A percentile compares a stretch with the other conserved stretches of the same genome.
phyloP scores from a whole-genome alignment of 2,113 vertebrate genomes.

The Agapornis roseicollis region DNA sequence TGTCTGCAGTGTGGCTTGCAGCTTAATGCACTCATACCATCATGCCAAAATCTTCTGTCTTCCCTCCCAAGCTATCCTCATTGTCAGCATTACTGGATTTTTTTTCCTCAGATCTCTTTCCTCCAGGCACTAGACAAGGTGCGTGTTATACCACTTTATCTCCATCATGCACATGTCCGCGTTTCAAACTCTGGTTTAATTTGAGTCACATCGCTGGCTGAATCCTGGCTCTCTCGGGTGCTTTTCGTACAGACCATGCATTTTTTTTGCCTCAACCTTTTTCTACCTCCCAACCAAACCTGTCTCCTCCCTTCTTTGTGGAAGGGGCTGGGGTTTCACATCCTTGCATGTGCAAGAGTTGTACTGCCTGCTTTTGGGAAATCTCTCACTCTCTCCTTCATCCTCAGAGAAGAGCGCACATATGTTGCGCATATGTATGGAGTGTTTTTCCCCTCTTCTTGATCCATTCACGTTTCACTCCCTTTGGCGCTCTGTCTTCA shows the following conservation, averaged over 20 bases:
- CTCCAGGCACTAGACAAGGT: background rate
- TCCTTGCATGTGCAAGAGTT: background rate
- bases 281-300: background rate
- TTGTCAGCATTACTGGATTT: background rate
- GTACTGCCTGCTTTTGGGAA: background rate
- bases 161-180: background rate
- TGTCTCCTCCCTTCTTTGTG: background rate
- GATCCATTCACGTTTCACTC: background rate
- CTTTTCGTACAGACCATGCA: background rate
- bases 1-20: background rate
- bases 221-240: background rate
- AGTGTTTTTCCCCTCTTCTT: rapidly evolving
- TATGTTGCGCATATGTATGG: background rate
- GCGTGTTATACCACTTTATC: background rate
- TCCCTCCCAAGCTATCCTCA: background rate
- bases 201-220: background rate
- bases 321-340: background rate
- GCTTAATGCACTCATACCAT: background rate
- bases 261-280: background rate
- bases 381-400: background rate
- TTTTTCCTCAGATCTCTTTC: background rate
- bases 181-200: background rate
- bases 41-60: background rate
- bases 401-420: background rate
- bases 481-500: background rate